phyloP scores from a whole-genome alignment of 2,113 vertebrate genomes.

The Myiozetetes cayanensis region DNA sequence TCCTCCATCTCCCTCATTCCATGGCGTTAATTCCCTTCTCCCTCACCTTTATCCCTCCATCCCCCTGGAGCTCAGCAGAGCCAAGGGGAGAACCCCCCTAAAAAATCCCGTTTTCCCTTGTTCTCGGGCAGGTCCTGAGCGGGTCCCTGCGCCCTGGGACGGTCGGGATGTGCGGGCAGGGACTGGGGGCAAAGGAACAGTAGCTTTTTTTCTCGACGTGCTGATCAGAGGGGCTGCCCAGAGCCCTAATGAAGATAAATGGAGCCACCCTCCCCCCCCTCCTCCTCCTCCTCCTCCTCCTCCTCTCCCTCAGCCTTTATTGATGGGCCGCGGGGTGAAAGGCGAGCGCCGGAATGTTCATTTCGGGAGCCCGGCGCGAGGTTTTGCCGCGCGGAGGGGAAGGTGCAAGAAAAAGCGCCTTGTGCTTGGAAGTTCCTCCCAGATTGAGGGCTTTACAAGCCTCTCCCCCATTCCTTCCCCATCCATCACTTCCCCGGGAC shows the following conservation, averaged over 20 bases:
- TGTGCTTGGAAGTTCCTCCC: slow-evolving; percentile 34
- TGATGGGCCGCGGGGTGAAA: slow-evolving; percentile 72
- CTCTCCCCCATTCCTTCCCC: slow-evolving; percentile 53
- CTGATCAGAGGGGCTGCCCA: slow-evolving; percentile 67
- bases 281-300: not conserved
- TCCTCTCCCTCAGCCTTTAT: slow-evolving; percentile 60
- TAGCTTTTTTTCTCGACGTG: slow-evolving; percentile 46
- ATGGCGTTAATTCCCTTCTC: not conserved
- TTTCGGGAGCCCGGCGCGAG: slow-evolving; percentile 45
- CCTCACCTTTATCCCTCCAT: not conserved
- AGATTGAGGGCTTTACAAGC: slow-evolving; percentile 31
- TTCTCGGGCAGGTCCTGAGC: not conserved
- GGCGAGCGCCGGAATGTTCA: slow-evolving; percentile 69
- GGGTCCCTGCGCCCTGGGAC: not conserved
- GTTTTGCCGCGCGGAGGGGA: slow-evolving; percentile 25
- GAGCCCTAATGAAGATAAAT: slow-evolving; percentile 77
- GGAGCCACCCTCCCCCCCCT: not conserved
- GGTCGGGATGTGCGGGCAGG: not conserved
- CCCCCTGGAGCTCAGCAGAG: not conserved
- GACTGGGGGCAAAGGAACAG: slow-evolving; percentile 4
- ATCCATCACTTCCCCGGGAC: slow-evolving; percentile 67
- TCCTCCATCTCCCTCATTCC: not conserved
- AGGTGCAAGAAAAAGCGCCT: slow-evolving; percentile 50
- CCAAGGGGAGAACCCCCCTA: not conserved
- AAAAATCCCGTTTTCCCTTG: rapidly evolving